phyloP scores from a whole-genome alignment of 2,888 invertebrate species.

The Melanostoma mellinum region DNA sequence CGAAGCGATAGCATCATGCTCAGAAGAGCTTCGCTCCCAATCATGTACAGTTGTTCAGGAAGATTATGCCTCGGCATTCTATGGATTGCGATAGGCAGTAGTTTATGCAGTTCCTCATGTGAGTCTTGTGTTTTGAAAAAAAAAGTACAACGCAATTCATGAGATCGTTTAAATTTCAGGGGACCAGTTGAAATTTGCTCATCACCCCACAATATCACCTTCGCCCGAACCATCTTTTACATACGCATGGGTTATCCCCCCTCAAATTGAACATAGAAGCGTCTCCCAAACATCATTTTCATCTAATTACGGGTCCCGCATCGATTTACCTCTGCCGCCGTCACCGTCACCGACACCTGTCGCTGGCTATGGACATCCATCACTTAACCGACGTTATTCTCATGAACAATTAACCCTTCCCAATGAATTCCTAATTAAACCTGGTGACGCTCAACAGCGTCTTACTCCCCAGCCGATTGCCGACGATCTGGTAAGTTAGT shows the following conservation, averaged over 20 bases:
- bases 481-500: constrained; percentile 43
- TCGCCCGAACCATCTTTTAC: constrained; percentile 11
- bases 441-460: not conserved
- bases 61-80: constrained; percentile 13
- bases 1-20: not conserved
- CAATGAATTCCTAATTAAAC: constrained; percentile 48
- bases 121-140: constrained; percentile 30
- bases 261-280: not conserved
- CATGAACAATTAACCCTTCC: constrained; percentile 45
- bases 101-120: constrained; percentile 26
- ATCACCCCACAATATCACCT: no score
- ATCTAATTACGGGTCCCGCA: not conserved
- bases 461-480: not conserved
- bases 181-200: constrained; percentile 2
- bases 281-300: not conserved
- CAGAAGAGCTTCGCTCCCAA: constrained; percentile 40
- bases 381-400: constrained; percentile 36
- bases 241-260: constrained; percentile 50
- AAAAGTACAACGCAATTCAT: not conserved
- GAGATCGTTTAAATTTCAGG: constrained; percentile 15
- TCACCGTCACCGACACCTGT: not conserved
- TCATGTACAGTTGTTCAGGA: constrained; percentile 44
- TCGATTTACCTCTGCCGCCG: not conserved
- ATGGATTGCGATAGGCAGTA: not conserved
- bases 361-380: constrained; percentile 46